These are phyloP conservation scores for Brachionus koreanus DNA, from an alignment of 1,140 invertebrate species.

Conservation along the genomic window DNA sequence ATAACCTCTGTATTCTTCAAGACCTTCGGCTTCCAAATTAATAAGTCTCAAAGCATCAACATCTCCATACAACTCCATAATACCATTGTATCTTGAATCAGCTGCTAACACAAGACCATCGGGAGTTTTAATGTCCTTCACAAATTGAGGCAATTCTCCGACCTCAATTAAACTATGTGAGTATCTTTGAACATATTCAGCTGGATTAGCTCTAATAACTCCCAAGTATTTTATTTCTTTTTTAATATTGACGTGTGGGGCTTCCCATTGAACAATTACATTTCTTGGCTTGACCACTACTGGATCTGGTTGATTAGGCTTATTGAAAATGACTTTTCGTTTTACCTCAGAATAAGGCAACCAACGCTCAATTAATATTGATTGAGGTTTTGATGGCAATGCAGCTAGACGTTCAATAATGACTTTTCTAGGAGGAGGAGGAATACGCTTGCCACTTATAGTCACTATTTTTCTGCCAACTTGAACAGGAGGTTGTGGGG, in stretches of 20 bases:
- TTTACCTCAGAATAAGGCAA: conserved; percentile 37
- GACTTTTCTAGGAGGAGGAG: conserved; percentile 43
- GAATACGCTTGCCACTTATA: not conserved
- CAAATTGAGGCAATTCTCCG: not conserved
- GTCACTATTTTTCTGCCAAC: conserved; percentile 41
- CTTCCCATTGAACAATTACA: conserved; percentile 41
- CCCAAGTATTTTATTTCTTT: conserved; percentile 44
- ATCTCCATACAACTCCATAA: conserved; percentile 15
- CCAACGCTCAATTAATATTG: conserved; percentile 44
- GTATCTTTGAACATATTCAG: conserved; percentile 26
- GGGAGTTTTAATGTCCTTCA: conserved; percentile 19
- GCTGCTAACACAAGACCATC: not conserved
- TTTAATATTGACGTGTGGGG: conserved; percentile 3
- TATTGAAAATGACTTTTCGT: conserved; percentile 17
- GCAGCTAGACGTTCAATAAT: conserved; percentile 41
- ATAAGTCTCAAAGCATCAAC: conserved; percentile 13
- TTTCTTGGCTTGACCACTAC: conserved; percentile 23
- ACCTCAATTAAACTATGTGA: not conserved
- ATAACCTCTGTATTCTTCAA: not conserved
- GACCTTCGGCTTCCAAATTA: conserved; percentile 16
- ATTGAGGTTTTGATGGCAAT: conserved; percentile 43
- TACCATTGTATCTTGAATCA: not conserved
- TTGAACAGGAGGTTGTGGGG: conserved; percentile 10
- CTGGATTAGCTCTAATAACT: conserved; percentile 39
- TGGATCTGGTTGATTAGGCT: conserved; percentile 14